Base-by-base conservation (phyloP, 2,113 vertebrate species). In the Stomatorhinus ivindoensis region DNA sequence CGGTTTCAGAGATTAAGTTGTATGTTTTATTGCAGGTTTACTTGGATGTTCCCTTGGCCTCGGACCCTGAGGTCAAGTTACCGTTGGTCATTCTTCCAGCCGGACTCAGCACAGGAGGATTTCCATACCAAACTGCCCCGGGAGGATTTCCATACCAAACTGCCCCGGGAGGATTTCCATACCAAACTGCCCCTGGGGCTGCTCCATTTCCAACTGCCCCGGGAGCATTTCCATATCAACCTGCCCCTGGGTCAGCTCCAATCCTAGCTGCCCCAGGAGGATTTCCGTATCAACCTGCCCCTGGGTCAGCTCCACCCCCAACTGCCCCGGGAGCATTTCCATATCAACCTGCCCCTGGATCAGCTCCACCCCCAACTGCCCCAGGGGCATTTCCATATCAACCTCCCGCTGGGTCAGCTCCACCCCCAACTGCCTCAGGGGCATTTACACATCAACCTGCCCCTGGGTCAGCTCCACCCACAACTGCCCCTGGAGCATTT, bases 11-110 rank as follows among this genome's bases (percentile, higher is more conserved):
- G 31, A 89, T 86, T 47, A 48, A 44, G 87, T 84, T 11, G 46
- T 15, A 1, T 83, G 24, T 91, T 89, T 42, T 89, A 89, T 88
- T 76, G 39, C 89, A 96, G 95, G 95, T 91, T 2, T 95, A 92
- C 91, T 88, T 96, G 93, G 95, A 95, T 90, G 95, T 96, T 85
- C 95, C 94, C 53, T 95, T 95, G 90, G 84, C 94, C 44, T 93
- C 46, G 10, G 93, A 96, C 90, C 95, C 95, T 47, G 69, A 92
- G 89, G 76, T 96, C 11, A 46, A 35, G 1, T 91, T 94, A 13
- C 94, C 94, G 3, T 24, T 96, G 47, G 27, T 93, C 27, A 92
- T 96, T 89, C 4, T 94, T 50, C 92, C 94, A 65, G 39, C 13
- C 2, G 44, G 31, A n/a, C 46, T 47, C 2, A 27, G 24, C 9